A percentile compares a stretch with the other conserved stretches of the same genome.
These are phyloP conservation scores for Tetrao urogallus DNA, from an alignment of 2,113 vertebrate species.

Conservation along the genomic window DNA sequence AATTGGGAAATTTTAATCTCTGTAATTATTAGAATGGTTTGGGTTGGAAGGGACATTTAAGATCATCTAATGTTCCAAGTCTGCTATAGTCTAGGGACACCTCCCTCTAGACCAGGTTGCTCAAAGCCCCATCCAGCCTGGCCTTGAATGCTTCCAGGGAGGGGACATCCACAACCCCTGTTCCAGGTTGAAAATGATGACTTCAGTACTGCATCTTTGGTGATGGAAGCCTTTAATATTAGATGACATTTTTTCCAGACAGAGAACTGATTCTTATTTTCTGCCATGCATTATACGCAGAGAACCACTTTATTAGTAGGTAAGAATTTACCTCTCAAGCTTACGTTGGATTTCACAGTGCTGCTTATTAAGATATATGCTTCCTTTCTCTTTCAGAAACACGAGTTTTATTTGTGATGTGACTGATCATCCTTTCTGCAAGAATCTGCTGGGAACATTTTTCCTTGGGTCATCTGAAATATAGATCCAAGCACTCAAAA, in stretches of 20 bases:
- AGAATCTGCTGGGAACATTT: not conserved
- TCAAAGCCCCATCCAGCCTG: too few species aligned
- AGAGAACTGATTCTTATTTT: not conserved
- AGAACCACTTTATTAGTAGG: not conserved
- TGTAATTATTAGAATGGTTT: not conserved
- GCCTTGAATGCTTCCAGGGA: too few species aligned
- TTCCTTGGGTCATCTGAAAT: not conserved
- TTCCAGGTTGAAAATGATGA: not conserved
- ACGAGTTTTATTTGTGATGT: not conserved
- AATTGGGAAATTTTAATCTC: not conserved
- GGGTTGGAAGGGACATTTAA: too few species aligned
- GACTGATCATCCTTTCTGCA: not conserved
- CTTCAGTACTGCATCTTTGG: not conserved
- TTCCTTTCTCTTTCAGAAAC: not conserved
- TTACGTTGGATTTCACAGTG: not conserved
- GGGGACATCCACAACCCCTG: too few species aligned
- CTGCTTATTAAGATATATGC: not conserved
- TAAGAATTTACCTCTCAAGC: not conserved
- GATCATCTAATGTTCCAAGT: too few species aligned
- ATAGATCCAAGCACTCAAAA: not conserved
- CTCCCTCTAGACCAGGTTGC: too few species aligned
- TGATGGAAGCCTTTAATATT: not conserved
- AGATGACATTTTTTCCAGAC: not conserved
- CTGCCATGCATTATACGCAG: too few species aligned
- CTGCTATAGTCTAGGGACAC: too few species aligned